Conservation (phyloP, 1,140 invertebrate species). For the Elymnias hypermnestra region DNA sequence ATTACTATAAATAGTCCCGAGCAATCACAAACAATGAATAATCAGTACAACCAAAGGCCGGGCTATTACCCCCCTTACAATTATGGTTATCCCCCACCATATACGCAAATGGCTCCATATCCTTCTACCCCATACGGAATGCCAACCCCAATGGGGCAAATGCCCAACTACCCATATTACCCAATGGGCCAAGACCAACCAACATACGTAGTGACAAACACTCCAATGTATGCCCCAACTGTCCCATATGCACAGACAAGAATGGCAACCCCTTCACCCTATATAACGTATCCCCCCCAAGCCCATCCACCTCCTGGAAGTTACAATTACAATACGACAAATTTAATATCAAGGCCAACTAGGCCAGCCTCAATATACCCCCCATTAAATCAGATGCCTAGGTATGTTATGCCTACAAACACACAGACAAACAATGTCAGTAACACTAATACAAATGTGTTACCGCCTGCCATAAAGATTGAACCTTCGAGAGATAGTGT, state of each 20-base stretch:
- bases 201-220: slow-evolving; percentile 33
- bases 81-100: slow-evolving; percentile 43
- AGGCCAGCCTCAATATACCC: slow-evolving; percentile 46
- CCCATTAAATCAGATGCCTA: slow-evolving; percentile 42
- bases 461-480: slow-evolving; percentile 27
- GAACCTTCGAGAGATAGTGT: slow-evolving; percentile 36
- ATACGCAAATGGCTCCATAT: slow-evolving; percentile 35
- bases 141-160: slow-evolving; percentile 32
- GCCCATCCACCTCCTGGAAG: slow-evolving; percentile 19
- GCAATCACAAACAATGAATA: slow-evolving; percentile 50
- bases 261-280: slow-evolving; percentile 46
- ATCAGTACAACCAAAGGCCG: slow-evolving; percentile 55
- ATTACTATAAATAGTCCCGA: slow-evolving; percentile 37
- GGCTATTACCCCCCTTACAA: slow-evolving; percentile 42
- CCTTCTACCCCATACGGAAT: slow-evolving; percentile 42
- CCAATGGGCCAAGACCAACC: slow-evolving; percentile 23
- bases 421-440: slow-evolving; percentile 20
- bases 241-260: slow-evolving; percentile 52
- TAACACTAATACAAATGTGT: slow-evolving; percentile 33
- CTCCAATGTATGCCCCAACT: slow-evolving; percentile 36
- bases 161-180: slow-evolving; percentile 42
- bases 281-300: slow-evolving; percentile 35
- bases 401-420: slow-evolving; percentile 32
- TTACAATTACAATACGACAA: slow-evolving; percentile 62
- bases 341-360: slow-evolving; percentile 54